Percentiles rank a stretch among this genome's conserved stretches.
phyloP scores from a whole-genome alignment of 1,140 invertebrate genomes.

The Carposina sasakii region DNA sequence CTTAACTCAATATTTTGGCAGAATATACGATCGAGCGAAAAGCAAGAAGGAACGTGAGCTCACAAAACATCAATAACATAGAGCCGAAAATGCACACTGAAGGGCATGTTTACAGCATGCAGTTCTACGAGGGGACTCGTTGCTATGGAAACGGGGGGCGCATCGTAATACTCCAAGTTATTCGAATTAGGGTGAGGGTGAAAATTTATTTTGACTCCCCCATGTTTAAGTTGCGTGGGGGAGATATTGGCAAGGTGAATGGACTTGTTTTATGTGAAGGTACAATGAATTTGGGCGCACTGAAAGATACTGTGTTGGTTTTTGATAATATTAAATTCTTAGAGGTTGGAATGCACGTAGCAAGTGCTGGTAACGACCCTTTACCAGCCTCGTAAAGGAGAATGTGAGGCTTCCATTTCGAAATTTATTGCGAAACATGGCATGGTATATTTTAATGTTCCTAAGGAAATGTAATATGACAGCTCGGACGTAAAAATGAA shows the following conservation, averaged over 20 bases:
- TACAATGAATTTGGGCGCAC: conserved; percentile 25
- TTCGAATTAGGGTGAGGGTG: conserved; percentile 65
- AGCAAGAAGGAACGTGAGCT: conserved; percentile 25
- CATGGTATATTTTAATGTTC: too few relatives aligned
- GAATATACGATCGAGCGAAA: conserved; percentile 34
- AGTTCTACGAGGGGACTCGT: conserved; percentile 44
- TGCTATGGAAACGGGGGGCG: conserved; percentile 53
- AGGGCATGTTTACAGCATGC: conserved; percentile 41
- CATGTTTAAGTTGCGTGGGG: conserved; percentile 48
- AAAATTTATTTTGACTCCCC: conserved; percentile 57
- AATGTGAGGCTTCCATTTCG: too few relatives aligned
- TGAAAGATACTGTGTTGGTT: conserved; percentile 14
- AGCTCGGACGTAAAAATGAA: too few relatives aligned
- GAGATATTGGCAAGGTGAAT: conserved; percentile 64
- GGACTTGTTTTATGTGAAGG: conserved; percentile 45
- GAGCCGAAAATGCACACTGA: conserved; percentile 25
- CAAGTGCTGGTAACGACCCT: too few relatives aligned
- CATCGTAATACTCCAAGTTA: conserved; percentile 39
- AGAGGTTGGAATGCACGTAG: too few relatives aligned
- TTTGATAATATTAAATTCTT: too few relatives aligned
- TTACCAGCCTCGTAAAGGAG: too few relatives aligned
- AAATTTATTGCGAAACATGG: too few relatives aligned
- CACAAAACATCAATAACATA: conserved; percentile 39
- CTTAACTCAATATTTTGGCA: conserved; percentile 39
- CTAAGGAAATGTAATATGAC: too few relatives aligned